Conservation (phyloP, 2,888 invertebrate species). For the Gryllus longicercus region DNA sequence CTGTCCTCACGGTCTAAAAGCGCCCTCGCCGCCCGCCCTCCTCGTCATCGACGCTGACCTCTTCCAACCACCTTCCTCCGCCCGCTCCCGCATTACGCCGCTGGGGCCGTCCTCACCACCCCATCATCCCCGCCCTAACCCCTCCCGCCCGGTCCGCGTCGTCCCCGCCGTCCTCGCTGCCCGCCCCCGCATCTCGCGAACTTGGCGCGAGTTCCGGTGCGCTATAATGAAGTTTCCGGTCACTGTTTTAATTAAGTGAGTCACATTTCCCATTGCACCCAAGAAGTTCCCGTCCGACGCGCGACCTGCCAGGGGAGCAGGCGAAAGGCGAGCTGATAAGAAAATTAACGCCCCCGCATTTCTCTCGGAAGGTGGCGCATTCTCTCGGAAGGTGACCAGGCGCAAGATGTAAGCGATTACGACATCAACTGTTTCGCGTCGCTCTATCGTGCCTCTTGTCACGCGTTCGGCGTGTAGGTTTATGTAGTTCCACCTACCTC, state of each 20-base stretch:
- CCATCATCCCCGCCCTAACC: too few relatives aligned
- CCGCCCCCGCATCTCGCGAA: background rate
- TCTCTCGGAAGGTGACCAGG: background rate
- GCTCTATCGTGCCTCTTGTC: too few relatives aligned
- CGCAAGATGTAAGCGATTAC: background rate
- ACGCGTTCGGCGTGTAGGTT: too few relatives aligned
- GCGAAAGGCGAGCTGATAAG: background rate
- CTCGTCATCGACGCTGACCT: too few relatives aligned
- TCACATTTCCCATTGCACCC: conserved; percentile 11
- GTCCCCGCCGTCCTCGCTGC: background rate
- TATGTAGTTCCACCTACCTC: background rate
- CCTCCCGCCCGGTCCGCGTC: background rate
- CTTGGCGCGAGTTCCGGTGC: background rate
- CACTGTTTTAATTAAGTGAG: conserved; percentile 10
- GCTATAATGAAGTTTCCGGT: conserved; percentile 17
- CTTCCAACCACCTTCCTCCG: too few relatives aligned
- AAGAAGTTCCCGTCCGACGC: background rate
- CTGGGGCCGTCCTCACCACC: too few relatives aligned
- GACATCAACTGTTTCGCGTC: background rate
- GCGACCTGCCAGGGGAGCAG: background rate
- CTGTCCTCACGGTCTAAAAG: too few relatives aligned
- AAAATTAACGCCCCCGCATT: background rate
- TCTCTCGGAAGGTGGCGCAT: background rate
- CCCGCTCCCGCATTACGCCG: too few relatives aligned
- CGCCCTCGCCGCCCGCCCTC: too few relatives aligned